A percentile compares a stretch with the other conserved stretches of the same genome.
Evolutionary conservation across 2,113 vertebrate genomes (phyloP).

Genomic region (Pimephales promelas): DNA sequence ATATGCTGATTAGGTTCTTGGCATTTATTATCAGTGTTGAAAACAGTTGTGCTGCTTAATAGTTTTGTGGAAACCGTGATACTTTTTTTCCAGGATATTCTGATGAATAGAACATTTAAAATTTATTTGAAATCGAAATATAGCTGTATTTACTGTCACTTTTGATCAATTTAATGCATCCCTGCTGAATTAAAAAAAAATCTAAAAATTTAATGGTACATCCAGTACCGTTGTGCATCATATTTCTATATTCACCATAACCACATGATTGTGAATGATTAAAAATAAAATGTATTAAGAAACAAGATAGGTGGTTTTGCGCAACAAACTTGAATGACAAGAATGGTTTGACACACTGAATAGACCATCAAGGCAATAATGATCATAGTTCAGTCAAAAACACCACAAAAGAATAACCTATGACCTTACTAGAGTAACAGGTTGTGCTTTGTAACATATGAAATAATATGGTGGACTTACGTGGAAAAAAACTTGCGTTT

Average conservation of each 20-base stretch:
- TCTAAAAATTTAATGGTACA: no score
- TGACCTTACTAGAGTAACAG: not conserved
- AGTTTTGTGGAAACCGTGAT: no score
- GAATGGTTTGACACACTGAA: not conserved
- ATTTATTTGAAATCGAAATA: not conserved
- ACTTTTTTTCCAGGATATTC: no score
- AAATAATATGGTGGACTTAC: conserved; percentile 74
- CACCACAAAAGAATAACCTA: not conserved
- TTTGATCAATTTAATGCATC: not conserved
- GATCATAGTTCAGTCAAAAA: not conserved
- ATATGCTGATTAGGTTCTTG: no score
- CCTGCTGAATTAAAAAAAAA: not conserved
- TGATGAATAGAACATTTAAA: not conserved
- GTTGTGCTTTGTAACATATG: not conserved
- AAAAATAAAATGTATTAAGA: no score
- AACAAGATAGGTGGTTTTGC: not conserved
- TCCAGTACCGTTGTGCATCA: no score
- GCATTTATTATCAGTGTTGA: no score
- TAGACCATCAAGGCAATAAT: not conserved
- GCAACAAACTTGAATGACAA: not conserved
- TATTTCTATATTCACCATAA: no score
- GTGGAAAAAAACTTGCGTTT: conserved; percentile 95
- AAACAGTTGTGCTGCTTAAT: no score
- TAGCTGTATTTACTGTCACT: not conserved
- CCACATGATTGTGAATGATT: no score